Evolutionary conservation across 1,140 invertebrate species (phyloP), one percentile per base, ranked within the genome.

Genomic region (Plutomurus gul): DNA sequence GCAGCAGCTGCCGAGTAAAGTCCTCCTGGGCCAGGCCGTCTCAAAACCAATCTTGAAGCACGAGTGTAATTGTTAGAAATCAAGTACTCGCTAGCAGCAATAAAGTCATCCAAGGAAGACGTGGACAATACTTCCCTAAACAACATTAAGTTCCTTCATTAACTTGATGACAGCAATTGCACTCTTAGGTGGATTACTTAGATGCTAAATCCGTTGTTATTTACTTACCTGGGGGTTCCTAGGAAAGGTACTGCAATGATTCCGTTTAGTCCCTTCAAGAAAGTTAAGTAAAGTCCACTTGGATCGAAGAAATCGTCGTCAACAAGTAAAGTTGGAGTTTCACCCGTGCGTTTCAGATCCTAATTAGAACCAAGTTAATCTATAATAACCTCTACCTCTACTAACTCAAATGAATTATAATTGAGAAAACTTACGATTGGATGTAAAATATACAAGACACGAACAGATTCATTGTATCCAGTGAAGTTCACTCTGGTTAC

Each of bases 11-110:
- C 96, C 4, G 98, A 93, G 13, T 99, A 87, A 25, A 99, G 88
- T 1, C 98, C 98, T 8, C 98, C 98, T 88, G 99, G 99, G 60
- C 96, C 98, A 33, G 92, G 95, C 46, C 98, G 97, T 87, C 96
- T 93, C 82, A 98, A 97, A 1, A 91, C 91, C 40, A 99, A 88
- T 86, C 93, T 93, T 60, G 90, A 86, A n/a, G 90, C 87, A 22
- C 86, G 88, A 0, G 96, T 97, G 85, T 97, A 98, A 22, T 92
- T 91, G 80, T 95, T 90, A 13, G 89, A 84, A 33, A 97, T 90
- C 7, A 99, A 89, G 88, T 95, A 98, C 87, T 98, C 92, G 1
- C 94, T 96, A n/a, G 96, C 96, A 77, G 90, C 88, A 85, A 95
- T 93, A 87, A 99, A 99, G 88, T 99, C 98, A 88, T 98, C 93